Conservation (phyloP, 2,888 invertebrate genomes). For the Pristionchus fissidentatus region DNA sequence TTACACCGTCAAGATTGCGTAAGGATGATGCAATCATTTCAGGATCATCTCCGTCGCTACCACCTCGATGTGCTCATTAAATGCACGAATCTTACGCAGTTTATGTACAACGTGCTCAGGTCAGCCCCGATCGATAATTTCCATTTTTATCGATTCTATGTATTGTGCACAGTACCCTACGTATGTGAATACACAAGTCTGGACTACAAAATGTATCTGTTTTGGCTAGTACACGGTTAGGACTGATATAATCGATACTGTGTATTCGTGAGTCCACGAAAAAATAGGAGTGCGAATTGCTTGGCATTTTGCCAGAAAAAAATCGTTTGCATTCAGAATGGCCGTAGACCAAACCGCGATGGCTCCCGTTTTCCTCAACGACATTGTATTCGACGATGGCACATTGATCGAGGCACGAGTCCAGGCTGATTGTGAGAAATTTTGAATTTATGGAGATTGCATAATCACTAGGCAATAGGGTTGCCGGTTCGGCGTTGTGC, state of each 20-base stretch:
- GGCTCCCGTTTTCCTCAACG: neutral
- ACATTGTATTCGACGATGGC: neutral
- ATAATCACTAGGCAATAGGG: too few species aligned
- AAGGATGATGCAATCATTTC: neutral
- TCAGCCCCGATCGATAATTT: neutral
- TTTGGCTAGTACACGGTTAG: too few species aligned
- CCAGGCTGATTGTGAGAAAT: constrained; percentile 29
- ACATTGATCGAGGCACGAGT: constrained; percentile 26
- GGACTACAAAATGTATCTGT: too few species aligned
- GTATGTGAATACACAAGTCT: too few species aligned
- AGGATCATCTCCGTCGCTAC: constrained; percentile 28
- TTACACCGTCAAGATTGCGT: neutral
- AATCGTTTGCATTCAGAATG: neutral
- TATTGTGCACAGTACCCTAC: too few species aligned
- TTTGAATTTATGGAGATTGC: neutral
- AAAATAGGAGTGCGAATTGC: too few species aligned
- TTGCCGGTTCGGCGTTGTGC: too few species aligned
- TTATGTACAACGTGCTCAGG: constrained; percentile 16
- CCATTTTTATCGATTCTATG: too few species aligned
- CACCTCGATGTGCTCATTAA: neutral
- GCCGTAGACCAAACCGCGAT: neutral
- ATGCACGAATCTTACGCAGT: constrained; percentile 15
- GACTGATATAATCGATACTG: too few species aligned
- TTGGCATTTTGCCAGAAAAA: neutral
- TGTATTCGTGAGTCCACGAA: too few species aligned